These are phyloP conservation scores for Uromys caudimaculatus DNA, from an alignment of 2,797 vertebrate species.

Conservation along the genomic window DNA sequence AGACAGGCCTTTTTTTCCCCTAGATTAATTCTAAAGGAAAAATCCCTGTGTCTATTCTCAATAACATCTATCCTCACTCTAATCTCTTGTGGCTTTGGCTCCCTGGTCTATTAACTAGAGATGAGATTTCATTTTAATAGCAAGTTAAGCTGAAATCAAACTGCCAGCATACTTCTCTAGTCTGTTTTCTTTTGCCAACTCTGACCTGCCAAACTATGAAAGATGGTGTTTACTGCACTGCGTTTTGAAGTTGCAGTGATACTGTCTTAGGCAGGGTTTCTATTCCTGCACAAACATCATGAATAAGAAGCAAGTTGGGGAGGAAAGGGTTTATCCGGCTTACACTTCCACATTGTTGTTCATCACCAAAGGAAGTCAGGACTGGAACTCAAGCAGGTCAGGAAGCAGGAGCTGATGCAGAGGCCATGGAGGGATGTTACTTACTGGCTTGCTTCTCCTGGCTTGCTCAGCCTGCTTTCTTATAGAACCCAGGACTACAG, in stretches of 20 bases:
- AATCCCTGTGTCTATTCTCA: constrained; percentile 40
- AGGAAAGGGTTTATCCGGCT: too few species aligned
- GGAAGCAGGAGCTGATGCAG: too few species aligned
- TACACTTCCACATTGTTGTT: too few species aligned
- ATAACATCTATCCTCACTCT: constrained; percentile 8
- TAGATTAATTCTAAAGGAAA: constrained; percentile 35
- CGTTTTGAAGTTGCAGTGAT: constrained; percentile 30
- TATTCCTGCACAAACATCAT: too few species aligned
- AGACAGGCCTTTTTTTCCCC: not conserved
- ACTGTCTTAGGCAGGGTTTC: not conserved
- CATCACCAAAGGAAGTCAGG: too few species aligned
- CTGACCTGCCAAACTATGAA: not conserved
- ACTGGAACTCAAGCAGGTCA: too few species aligned
- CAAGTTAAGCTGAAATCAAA: constrained; percentile 52
- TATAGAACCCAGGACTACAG: too few species aligned
- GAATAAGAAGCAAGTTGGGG: too few species aligned
- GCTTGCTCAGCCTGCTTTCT: too few species aligned
- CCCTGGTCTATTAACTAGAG: constrained; percentile 46
- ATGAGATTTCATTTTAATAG: constrained; percentile 56
- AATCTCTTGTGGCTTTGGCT: constrained; percentile 44
- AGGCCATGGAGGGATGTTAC: too few species aligned
- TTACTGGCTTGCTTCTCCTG: too few species aligned
- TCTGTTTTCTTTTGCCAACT: constrained; percentile 8
- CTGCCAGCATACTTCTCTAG: not conserved
- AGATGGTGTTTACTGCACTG: not conserved